Evolutionary conservation across 1,140 invertebrate species (phyloP).

Genomic region (Glomeris maerens): DNA sequence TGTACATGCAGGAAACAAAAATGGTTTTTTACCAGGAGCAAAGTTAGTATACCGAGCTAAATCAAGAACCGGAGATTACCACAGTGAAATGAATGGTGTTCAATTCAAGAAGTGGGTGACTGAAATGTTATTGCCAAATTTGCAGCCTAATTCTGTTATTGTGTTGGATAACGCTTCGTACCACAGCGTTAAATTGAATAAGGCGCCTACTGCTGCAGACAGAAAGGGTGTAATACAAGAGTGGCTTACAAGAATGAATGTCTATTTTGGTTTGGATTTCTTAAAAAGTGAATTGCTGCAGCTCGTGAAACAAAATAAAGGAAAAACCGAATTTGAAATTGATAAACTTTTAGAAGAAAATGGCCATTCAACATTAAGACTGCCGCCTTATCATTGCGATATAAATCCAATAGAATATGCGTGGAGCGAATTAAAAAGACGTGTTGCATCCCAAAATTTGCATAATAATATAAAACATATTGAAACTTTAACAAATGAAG

Average conservation of each 20-base stretch:
- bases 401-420: too few species aligned
- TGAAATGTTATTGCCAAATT: slow-evolving; percentile 23
- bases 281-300: not conserved
- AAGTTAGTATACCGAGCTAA: slow-evolving; percentile 11
- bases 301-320: not conserved
- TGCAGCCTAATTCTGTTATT: slow-evolving; percentile 22
- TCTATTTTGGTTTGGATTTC: not conserved
- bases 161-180: slow-evolving; percentile 31
- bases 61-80: slow-evolving; percentile 15
- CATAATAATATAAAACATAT: too few species aligned
- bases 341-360: too few species aligned
- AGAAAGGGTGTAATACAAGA: slow-evolving; percentile 21
- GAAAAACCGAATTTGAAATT: not conserved
- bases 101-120: slow-evolving; percentile 17
- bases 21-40: slow-evolving; percentile 16
- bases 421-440: too few species aligned
- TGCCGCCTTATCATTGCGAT: too few species aligned
- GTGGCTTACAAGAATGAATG: slow-evolving; percentile 18
- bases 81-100: slow-evolving; percentile 15
- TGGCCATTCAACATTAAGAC: too few species aligned
- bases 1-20: slow-evolving; percentile 15
- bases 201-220: slow-evolving; percentile 16
- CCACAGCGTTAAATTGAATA: slow-evolving; percentile 19
- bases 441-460: too few species aligned
- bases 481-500: too few species aligned